These are phyloP conservation scores for Sigmodon hispidus DNA, from an alignment of 2,113 vertebrate species.

Conservation along the genomic window DNA sequence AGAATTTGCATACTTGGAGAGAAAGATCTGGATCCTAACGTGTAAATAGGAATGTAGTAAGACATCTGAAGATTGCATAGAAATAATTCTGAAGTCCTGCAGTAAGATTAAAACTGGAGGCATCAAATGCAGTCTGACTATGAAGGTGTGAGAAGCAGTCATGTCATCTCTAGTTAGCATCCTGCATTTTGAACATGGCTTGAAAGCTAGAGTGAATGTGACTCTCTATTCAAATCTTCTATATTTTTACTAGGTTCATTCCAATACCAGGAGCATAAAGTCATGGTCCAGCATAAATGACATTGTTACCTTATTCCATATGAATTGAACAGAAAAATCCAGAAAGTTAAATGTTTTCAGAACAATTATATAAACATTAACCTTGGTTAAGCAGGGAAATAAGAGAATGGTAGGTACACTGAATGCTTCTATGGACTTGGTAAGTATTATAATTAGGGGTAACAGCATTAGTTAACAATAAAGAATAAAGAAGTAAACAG, in stretches of 20 bases:
- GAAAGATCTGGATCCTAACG: background rate
- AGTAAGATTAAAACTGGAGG: background rate
- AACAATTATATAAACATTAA: background rate
- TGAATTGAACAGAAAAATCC: background rate
- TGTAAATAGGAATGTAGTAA: background rate
- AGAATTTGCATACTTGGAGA: background rate
- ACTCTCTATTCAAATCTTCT: background rate
- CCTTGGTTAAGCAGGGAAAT: background rate
- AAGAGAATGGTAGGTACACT: background rate
- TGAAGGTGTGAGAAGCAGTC: background rate
- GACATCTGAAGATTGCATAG: background rate
- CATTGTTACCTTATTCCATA: background rate
- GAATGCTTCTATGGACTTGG: rapidly evolving
- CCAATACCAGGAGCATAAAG: background rate
- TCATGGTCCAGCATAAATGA: background rate
- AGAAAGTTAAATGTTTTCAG: background rate
- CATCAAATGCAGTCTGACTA: background rate
- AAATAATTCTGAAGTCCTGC: background rate
- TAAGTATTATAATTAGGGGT: background rate
- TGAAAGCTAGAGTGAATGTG: background rate
- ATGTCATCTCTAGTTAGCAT: background rate
- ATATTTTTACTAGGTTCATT: background rate
- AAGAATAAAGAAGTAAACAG: background rate
- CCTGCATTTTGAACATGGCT: background rate
- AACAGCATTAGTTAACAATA: background rate